phyloP scores from a whole-genome alignment of 2,797 vertebrate species.

The Tarsius wallacei region DNA sequence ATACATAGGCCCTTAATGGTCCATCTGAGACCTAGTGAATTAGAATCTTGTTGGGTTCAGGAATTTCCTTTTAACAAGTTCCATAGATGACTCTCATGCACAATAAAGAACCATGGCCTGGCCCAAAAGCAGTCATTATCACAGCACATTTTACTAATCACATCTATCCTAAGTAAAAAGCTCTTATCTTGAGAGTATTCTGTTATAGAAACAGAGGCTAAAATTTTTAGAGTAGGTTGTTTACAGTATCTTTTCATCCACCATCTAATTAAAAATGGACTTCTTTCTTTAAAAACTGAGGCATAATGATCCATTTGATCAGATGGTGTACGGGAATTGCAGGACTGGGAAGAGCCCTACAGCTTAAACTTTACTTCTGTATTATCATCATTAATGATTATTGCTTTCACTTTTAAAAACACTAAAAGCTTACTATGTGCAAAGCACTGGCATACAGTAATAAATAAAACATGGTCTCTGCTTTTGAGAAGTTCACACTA shows the following conservation, averaged over 20 bases:
- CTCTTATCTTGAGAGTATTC: neutral
- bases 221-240: neutral
- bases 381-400: neutral
- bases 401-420: neutral
- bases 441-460: neutral
- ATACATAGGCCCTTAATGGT: neutral
- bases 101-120: neutral
- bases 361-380: neutral
- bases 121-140: neutral
- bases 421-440: neutral
- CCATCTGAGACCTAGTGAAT: neutral
- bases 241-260: neutral
- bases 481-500: neutral
- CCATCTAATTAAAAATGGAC: conserved; percentile 36
- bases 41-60: neutral
- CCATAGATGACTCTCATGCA: neutral
- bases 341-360: neutral
- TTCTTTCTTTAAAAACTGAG: neutral
- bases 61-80: neutral
- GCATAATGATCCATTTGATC: neutral
- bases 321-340: neutral
- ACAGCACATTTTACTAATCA: neutral
- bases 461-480: too few species aligned
- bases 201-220: neutral
- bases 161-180: neutral